These are phyloP conservation scores for Pangasius mekongensis DNA, from an alignment of 2,797 vertebrate genomes.

Conservation along the genomic window DNA sequence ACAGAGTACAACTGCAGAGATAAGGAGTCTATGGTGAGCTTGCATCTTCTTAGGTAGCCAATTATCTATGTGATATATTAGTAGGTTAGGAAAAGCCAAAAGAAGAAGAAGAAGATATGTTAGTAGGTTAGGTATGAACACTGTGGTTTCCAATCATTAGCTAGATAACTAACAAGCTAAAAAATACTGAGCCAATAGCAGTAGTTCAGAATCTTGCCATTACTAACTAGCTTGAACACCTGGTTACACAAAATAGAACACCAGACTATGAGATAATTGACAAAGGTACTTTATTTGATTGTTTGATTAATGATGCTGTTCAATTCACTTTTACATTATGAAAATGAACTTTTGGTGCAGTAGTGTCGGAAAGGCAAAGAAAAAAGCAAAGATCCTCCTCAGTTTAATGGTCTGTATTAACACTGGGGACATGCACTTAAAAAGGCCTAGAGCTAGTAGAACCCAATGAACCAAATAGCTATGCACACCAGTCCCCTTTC, in stretches of 20 bases:
- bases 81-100: too few species aligned
- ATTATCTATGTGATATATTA: neutral
- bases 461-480: conserved; percentile 3
- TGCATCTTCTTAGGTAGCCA: neutral
- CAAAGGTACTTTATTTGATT: neutral
- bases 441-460: conserved; percentile 9
- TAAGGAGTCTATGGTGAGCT: neutral
- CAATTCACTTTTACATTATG: neutral
- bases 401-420: conserved; percentile 21
- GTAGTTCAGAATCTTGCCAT: neutral
- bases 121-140: neutral
- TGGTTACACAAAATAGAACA: neutral
- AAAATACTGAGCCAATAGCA: neutral
- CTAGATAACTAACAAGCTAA: neutral
- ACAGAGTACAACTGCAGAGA: neutral
- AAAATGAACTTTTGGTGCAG: neutral
- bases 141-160: neutral
- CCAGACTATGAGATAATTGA: neutral
- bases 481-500: neutral
- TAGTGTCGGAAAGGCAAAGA: neutral
- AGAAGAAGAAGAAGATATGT: too few species aligned
- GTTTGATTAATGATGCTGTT: neutral
- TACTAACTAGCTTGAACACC: neutral
- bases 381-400: neutral
- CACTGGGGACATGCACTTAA: conserved; percentile 19